Evolutionary conservation across 1,140 invertebrate genomes (phyloP), one percentile per base, ranked within the genome.

Genomic region (Pinna nobilis): DNA sequence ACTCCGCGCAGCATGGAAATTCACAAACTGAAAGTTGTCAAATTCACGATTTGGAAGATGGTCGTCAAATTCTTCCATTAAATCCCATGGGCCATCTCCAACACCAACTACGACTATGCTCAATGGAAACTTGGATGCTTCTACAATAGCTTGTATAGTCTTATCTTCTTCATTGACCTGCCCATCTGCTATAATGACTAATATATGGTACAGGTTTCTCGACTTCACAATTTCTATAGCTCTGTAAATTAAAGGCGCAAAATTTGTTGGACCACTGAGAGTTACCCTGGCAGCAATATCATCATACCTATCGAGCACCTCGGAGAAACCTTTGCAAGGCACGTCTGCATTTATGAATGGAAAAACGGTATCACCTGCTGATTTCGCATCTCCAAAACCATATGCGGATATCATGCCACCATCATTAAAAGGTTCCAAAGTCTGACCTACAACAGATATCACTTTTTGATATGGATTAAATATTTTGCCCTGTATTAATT

Each of bases 1-100:
- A 28, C 82, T 82, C 15, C 87, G 89, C 32, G 84, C 86, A 33
- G 76, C 70, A 72, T 91, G 89, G 78, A 90, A 91, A 70, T 91
- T 88, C 25, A 92, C 91, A 80, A 92, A 92, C 74, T 91, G 91
- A 80, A 92, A 91, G 77, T 92, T 92, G 78, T 92, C 91, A 84
- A 91, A 92, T 35, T 87, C 83, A 63, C 91, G 69, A 74, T 89
- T 88, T 0, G 91, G 90, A 23, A 92, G 80, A 18, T 84, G 84
- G 77, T 92, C 89, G 70, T 92, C 91, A 78, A 91, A 91, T 41
- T 90, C 87, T 44, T 90, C 87, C 90, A 92, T 91, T 49, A 86
- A 86, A 53, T 90, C 88, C 91, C 91, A 92, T 0, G 91, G 91
- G 18, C 91, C 91, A 80, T 92, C 91, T 0, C 91, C 91, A 23